A percentile compares a stretch with the other conserved stretches of the same genome.
phyloP scores from a whole-genome alignment of 2,888 invertebrate genomes.

The Erannis defoliaria region DNA sequence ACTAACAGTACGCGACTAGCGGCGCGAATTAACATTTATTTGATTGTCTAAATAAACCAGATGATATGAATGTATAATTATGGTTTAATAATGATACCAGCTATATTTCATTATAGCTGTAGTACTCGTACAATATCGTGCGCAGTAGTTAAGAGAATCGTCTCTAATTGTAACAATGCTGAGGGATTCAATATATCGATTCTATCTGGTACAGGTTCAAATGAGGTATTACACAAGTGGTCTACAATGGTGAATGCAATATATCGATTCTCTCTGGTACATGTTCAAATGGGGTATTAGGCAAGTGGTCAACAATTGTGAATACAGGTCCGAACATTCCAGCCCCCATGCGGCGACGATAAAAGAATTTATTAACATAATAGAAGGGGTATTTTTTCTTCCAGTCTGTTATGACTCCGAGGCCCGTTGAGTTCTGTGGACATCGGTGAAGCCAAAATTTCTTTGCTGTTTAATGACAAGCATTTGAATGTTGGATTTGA shows the following conservation, averaged over 20 bases:
- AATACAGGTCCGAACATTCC: slow-evolving; percentile 47
- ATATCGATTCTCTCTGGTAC: slow-evolving; percentile 47
- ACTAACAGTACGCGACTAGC: slow-evolving; percentile 50
- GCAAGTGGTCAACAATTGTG: slow-evolving; percentile 39
- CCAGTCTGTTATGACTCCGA: slow-evolving; percentile 58
- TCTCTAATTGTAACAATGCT: slow-evolving; percentile 12
- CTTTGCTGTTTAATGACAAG: background rate
- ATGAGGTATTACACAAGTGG: slow-evolving; percentile 43
- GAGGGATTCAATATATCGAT: slow-evolving; percentile 39
- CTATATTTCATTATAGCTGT: background rate
- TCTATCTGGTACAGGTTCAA: slow-evolving; percentile 41
- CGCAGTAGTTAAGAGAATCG: slow-evolving; percentile 1
- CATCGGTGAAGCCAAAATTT: slow-evolving; percentile 47
- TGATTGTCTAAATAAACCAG: slow-evolving; percentile 55
- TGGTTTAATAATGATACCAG: slow-evolving; percentile 2
- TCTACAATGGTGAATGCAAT: slow-evolving; percentile 46
- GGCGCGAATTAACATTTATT: slow-evolving; percentile 59
- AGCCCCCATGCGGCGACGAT: slow-evolving; percentile 60
- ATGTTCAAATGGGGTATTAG: slow-evolving; percentile 39
- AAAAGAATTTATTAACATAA: slow-evolving; percentile 69
- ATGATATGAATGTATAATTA: slow-evolving; percentile 33
- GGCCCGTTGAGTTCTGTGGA: slow-evolving; percentile 52
- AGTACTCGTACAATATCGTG: background rate
- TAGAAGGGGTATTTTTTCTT: slow-evolving; percentile 65
- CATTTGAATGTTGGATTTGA: background rate